Base-by-base conservation (phyloP, 2,888 invertebrate species). In the Andricus curvator region DNA sequence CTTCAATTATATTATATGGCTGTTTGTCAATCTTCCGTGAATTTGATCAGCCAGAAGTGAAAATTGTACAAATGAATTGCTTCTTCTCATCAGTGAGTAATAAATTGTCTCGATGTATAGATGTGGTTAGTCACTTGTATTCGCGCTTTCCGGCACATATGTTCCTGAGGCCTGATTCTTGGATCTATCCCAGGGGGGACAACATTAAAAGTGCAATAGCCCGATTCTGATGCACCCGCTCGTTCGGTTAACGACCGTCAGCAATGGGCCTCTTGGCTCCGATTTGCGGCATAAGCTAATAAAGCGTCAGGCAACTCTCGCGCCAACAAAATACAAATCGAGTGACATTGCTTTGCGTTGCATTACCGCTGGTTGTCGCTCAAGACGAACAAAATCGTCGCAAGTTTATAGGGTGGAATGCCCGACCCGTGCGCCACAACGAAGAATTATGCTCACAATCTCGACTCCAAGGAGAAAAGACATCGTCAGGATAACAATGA, bases 181-280 rank as follows among this genome's bases (percentile, higher is more conserved):
- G 91, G 90, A 91, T 83, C 81, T 86, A 79, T 85, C 86, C 89
- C 90, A 90, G 89, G 76, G 83, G 84, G 77, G 81, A 80, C 82
- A 84, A 87, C 88, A 88, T 91, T 89, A 89, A 91, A 87, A 89
- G 89, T 88, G 88, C 89, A 90, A 91, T 90, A 91, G 88, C 88
- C 88, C 85, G 86, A 85, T 86, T 85, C 84, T 84, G 83, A 87
- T 86, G 84, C 85, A 84, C 83, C 83, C 81, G 79, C 78, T 82
- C 80, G 83, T 85, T 84, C 87, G 88, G 83, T 87, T 88, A 89
- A 89, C 84, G 88, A 86, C 86, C 87, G 85, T 85, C 86, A 85
- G 85, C 84, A 86, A 89, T 84, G 85, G 81, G 78, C 82, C 85
- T 88, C 85, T 90, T 89, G 88, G 89, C 89, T 88, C 86, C 60